Evolutionary conservation across 2,888 invertebrate species (phyloP), one percentile per base, ranked within the genome.

Genomic region (Leptinotarsa rubiginosa): DNA sequence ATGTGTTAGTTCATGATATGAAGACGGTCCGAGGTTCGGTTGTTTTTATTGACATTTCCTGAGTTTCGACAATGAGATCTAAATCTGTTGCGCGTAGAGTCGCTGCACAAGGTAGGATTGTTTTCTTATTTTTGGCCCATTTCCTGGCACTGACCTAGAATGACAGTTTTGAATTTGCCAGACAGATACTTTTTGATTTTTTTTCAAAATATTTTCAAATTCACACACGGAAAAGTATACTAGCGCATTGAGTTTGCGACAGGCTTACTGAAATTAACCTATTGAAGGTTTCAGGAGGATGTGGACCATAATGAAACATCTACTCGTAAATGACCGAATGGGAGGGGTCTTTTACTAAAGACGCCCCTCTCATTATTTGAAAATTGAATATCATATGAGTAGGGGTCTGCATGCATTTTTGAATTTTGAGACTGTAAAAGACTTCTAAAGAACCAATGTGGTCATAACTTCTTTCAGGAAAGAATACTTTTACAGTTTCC

Each of bases 31-130:
- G 70, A 69, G 71, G 73, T 75, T 77, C 72, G 73, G 79, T 78
- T 78, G 71, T 76, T 74, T 74, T 76, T 66, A 73, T 76, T 75
- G 68, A 77, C 70, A 72, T 67, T 73, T 75, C 72, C 72, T 77
- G 78, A 74, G 65, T 68, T 56, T 75, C 77, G 87, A 88, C 90
- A 89, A 93, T 93, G 93, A 91, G 93, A 90, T 92, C 91, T 82
- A 93, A 93, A 88, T 92, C 93, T 85, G 92, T 93, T 82, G 93
- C 93, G 83, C 91, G 93, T 88, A 91, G 91, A 87, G 90, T 92
- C 81, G 91, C 92, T 86, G 90, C 92, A 87, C 92, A 92, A 91
- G 92, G 93, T 93, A 88, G 90, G 91, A 75, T 56, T 49, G 50
- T 73, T 77, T 69, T 69, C 49, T 54, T 69, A 69, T 22, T 22